Percentiles rank a stretch among this genome's conserved stretches.
Conservation (phyloP, 2,888 invertebrate genomes). For the Odontocerum albicorne region DNA sequence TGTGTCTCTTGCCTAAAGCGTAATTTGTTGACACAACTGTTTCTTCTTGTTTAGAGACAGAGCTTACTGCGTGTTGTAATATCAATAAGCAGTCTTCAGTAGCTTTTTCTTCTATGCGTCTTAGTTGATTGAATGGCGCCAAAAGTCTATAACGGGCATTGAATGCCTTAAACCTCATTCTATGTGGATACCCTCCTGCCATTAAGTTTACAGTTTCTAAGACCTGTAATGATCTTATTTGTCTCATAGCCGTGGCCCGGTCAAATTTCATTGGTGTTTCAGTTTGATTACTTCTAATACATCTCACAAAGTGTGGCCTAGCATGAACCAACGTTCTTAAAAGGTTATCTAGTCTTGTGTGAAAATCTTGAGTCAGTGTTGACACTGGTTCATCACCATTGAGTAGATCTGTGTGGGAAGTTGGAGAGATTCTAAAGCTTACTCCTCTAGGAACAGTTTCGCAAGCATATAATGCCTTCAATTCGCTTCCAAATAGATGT, state of each 20-base stretch:
- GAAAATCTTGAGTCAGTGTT: conserved; percentile 93
- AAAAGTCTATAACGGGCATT: conserved; percentile 82
- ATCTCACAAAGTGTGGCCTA: conserved; percentile 91
- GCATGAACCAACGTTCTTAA: conserved; percentile 90
- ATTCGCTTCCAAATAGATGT: conserved; percentile 90
- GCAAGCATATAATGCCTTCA: conserved; percentile 77
- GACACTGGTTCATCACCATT: conserved; percentile 85
- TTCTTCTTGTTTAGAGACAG: conserved; percentile 43
- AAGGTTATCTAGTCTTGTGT: conserved; percentile 89
- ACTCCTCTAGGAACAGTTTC: conserved; percentile 76
- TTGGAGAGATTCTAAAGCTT: conserved; percentile 87
- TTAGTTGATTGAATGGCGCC: conserved; percentile 73
- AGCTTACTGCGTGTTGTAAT: conserved; percentile 59
- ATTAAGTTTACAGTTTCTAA: conserved; percentile 93
- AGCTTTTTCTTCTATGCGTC: conserved; percentile 69
- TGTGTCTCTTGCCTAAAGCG: conserved; percentile 91
- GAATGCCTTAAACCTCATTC: conserved; percentile 93
- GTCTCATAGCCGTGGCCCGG: conserved; percentile 78
- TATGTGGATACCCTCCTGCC: conserved; percentile 93
- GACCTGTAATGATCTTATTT: conserved; percentile 88
- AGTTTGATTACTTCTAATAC: conserved; percentile 83
- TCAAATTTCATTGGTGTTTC: conserved; percentile 86
- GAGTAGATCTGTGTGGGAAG: conserved; percentile 79
- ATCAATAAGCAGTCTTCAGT: conserved; percentile 77
- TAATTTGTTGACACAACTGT: conserved; percentile 70